Conservation (phyloP, 2,797 vertebrate genomes). For the Cheracebus regulus region DNA sequence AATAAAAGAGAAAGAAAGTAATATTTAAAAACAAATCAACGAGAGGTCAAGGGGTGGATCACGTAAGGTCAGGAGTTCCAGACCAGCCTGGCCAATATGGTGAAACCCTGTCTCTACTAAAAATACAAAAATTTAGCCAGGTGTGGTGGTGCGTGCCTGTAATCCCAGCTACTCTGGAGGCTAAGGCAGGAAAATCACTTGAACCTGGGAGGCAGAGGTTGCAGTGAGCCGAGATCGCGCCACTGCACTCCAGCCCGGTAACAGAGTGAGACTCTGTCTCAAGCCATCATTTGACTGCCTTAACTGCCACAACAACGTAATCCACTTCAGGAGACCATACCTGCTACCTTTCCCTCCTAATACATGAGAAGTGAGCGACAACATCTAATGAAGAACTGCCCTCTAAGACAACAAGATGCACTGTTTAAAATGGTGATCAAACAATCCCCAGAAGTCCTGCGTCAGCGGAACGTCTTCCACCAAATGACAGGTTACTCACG, state of each 20-base stretch:
- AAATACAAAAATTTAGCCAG: neutral
- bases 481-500: constrained; percentile 85
- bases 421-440: fast-evolving
- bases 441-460: neutral
- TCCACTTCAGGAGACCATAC: too few species aligned
- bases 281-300: neutral
- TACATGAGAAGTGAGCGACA: neutral
- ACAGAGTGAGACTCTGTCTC: neutral
- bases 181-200: neutral
- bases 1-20: neutral
- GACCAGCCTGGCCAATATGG: neutral
- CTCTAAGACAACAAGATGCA: neutral
- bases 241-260: neutral
- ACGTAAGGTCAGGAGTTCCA: neutral
- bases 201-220: neutral
- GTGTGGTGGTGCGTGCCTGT: neutral
- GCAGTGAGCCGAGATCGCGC: neutral
- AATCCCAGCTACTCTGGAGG: neutral
- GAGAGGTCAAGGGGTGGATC: neutral
- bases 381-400: neutral
- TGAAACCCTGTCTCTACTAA: neutral
- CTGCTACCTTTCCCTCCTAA: neutral
- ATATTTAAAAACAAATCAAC: neutral
- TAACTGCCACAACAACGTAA: fast-evolving
- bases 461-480: neutral